These are phyloP conservation scores for Heliconius congener DNA, from an alignment of 1,140 invertebrate species.

Conservation along the genomic window DNA sequence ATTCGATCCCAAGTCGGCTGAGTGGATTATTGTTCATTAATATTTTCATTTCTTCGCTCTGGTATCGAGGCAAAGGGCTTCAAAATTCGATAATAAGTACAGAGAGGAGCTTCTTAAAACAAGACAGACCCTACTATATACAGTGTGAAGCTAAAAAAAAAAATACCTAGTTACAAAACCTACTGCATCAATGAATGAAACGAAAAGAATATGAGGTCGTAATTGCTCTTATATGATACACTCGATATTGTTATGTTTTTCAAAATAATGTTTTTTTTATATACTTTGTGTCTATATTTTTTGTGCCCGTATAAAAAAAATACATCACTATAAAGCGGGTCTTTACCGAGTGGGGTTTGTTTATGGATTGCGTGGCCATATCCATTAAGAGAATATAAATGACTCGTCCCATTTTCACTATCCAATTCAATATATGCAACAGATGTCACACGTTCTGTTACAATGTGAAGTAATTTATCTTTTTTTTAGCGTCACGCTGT, in stretches of 20 bases:
- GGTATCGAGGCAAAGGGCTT: too few species aligned
- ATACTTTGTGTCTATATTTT: neutral
- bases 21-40: too few species aligned
- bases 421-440: slow-evolving; percentile 25
- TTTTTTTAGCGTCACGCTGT: neutral
- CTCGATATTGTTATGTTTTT: neutral
- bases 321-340: neutral
- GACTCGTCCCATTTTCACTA: slow-evolving; percentile 36
- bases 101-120: too few species aligned
- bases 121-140: too few species aligned
- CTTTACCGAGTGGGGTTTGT: slow-evolving; percentile 4
- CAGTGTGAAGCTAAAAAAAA: too few species aligned
- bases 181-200: too few species aligned
- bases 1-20: too few species aligned
- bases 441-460: slow-evolving; percentile 24
- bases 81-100: too few species aligned
- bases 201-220: neutral
- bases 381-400: slow-evolving; percentile 27
- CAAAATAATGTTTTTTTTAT: neutral
- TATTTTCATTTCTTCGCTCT: too few species aligned
- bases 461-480: neutral
- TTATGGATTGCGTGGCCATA: slow-evolving; percentile 32
- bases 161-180: too few species aligned
- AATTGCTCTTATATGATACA: neutral
- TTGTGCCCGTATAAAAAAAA: neutral